Evolutionary conservation across 2,888 invertebrate species (phyloP).

Genomic region (Neocrepidodera transversa): DNA sequence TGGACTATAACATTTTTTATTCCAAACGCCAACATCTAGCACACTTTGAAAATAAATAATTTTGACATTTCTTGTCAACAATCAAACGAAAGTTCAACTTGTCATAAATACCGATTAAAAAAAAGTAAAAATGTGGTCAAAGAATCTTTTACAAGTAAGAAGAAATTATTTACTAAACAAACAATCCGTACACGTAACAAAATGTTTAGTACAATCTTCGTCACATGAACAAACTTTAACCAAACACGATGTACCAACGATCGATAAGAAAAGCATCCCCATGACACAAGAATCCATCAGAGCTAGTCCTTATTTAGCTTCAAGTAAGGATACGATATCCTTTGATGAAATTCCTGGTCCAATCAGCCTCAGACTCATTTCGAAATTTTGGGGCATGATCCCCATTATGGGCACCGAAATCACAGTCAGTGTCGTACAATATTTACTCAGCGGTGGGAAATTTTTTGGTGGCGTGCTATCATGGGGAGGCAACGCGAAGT

Average conservation of each 20-base stretch:
- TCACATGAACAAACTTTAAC: neutral
- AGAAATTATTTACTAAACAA: neutral
- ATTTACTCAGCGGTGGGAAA: constrained; percentile 64
- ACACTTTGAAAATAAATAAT: neutral
- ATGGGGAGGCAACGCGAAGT: constrained; percentile 60
- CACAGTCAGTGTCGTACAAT: constrained; percentile 63
- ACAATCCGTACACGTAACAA: neutral
- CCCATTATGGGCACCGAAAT: constrained; percentile 70
- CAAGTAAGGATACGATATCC: constrained; percentile 44
- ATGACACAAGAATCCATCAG: neutral
- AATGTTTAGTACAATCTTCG: neutral
- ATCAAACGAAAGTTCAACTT: neutral
- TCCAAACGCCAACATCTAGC: neutral
- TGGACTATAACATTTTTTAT: neutral
- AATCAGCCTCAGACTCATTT: constrained; percentile 64
- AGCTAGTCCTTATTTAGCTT: constrained; percentile 1
- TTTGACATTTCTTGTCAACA: neutral
- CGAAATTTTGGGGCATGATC: constrained; percentile 67
- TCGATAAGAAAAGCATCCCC: neutral
- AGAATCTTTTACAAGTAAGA: neutral
- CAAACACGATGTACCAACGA: neutral
- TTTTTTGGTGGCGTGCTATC: constrained; percentile 58
- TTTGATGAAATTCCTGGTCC: constrained; percentile 75
- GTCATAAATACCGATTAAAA: neutral
- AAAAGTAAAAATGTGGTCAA: constrained; percentile 8